Conservation (phyloP, 2,113 vertebrate genomes). For the Bothrops jararaca region DNA sequence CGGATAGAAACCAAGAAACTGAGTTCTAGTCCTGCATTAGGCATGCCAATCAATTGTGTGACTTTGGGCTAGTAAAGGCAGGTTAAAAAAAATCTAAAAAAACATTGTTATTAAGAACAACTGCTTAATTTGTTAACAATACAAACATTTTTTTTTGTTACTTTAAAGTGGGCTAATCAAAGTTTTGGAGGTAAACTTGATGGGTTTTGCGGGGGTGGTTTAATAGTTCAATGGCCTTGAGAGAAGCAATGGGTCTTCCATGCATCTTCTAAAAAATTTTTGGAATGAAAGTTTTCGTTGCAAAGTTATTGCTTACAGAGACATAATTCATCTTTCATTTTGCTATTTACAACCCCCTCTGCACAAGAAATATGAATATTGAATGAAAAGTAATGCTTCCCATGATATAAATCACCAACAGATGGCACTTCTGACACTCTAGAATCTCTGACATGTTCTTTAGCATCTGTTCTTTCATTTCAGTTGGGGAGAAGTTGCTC, state of each 20-base stretch:
- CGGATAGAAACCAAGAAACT: not conserved
- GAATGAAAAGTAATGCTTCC: not conserved
- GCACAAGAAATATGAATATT: not conserved
- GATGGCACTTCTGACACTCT: not conserved
- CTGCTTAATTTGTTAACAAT: slow-evolving; percentile 15
- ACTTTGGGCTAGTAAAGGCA: not conserved
- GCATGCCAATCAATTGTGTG: not conserved
- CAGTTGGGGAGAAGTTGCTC: not conserved
- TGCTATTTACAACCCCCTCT: not conserved
- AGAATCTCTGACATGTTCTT: not conserved
- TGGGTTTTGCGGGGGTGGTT: not conserved
- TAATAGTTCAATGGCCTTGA: not conserved
- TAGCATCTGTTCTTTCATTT: not conserved
- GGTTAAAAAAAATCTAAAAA: not conserved
- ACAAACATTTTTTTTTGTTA: not conserved
- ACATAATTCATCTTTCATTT: not conserved
- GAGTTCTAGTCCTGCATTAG: not conserved
- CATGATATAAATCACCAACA: not conserved
- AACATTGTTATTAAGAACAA: not conserved
- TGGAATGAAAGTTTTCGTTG: not conserved
- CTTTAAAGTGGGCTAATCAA: not conserved
- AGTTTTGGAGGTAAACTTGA: not conserved
- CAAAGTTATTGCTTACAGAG: not conserved
- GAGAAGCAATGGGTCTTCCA: not conserved
- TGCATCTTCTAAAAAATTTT: not conserved